Evolutionary conservation across 2,113 vertebrate species (phyloP), one percentile per base, ranked within the genome.

Genomic region (Chamaetylas fuelleborni): DNA sequence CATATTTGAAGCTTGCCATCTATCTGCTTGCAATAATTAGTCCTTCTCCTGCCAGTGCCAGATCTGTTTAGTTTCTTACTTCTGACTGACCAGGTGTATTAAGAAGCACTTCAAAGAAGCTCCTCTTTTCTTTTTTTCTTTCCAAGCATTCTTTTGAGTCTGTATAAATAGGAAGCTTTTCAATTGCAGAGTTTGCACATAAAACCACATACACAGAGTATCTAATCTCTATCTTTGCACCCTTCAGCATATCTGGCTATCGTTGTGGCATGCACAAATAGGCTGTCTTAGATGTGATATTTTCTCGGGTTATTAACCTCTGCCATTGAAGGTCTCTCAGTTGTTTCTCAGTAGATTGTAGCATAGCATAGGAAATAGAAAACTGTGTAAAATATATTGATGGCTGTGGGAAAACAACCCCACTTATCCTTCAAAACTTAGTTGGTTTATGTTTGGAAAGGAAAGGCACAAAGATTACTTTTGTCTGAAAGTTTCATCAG

Each of bases 71-170:
- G 86, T 94, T 90, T 90, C 43, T 73, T 86, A 33, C 42, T 87
- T 76, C 29, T 82, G 14, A 79, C 85, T 92, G 83, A 8, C 34
- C 66, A 47, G 45, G 24, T 87, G 14, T 53, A 82, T 77, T 74
- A 62, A 71, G 36, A 40, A 86, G 57, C 24, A 83, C 76, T 91
- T 96, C 74, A 95, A 91, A 96, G 53, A 34, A 48, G 19, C 38
- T 26, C 5, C 12, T 53, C 20, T 33, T 15, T 24, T 51, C 12
- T 50, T 36, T 23, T n/a, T 76, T 19, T 13, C 29, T 88, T 95
- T 96, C 67, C 93, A 79, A 95, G 26, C 48, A 58, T 62, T 42
- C 33, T 94, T 96, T 78, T 95, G 56, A 93, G 70, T 57, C 31
- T 91, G 11, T 79, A 36, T 85, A 50, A 92, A 78, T 66, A 29